Conservation (phyloP, 2,113 vertebrate species). For the Sminthopsis crassicaudata region DNA sequence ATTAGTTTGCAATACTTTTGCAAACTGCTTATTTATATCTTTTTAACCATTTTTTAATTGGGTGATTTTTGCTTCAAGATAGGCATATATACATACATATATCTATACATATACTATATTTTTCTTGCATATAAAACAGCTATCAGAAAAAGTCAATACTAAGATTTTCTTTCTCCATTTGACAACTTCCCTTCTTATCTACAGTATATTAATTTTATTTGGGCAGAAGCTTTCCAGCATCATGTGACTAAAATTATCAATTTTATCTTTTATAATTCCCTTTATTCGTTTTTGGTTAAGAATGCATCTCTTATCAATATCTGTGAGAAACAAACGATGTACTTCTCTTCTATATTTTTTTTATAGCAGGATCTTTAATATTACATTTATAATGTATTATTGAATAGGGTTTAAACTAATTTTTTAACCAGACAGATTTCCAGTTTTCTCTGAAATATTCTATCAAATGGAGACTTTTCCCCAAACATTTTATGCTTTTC, state of each 20-base stretch:
- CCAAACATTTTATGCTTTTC: neutral
- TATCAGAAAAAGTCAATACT: neutral
- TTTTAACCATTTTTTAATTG: neutral
- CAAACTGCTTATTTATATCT: neutral
- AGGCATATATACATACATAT: neutral
- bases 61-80: neutral
- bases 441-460: neutral
- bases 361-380: neutral
- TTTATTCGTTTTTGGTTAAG: neutral
- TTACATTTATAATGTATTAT: neutral
- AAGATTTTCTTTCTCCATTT: neutral
- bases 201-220: neutral
- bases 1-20: neutral
- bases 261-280: neutral
- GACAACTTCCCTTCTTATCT: neutral
- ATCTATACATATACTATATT: neutral
- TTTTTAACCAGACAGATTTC: neutral
- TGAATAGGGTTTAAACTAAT: neutral
- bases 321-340: neutral
- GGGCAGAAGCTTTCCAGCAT: neutral
- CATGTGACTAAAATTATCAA: neutral
- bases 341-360: neutral
- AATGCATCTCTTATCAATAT: neutral
- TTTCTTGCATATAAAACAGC: neutral
- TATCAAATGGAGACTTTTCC: neutral